Conservation (phyloP, 2,888 invertebrate genomes). For the Hydrotaea cyrtoneurina region DNA sequence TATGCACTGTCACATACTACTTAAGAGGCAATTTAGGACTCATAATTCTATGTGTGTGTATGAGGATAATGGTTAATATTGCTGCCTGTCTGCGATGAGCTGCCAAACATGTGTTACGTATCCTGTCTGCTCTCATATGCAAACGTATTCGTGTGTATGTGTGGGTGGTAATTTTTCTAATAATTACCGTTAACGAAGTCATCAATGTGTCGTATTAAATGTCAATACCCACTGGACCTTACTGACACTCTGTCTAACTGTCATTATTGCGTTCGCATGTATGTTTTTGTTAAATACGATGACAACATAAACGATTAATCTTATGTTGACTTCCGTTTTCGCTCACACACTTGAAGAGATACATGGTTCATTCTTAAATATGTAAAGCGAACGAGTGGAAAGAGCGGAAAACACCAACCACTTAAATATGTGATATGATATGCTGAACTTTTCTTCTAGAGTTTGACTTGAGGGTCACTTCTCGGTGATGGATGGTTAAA, state of each 20-base stretch:
- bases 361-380: too few species aligned
- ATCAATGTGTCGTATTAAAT: constrained; percentile 3
- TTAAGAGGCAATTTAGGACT: constrained; percentile 1
- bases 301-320: background rate
- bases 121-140: too few species aligned
- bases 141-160: background rate
- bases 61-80: background rate
- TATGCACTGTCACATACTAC: background rate
- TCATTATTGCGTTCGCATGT: background rate
- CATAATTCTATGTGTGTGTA: background rate
- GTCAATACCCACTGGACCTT: background rate
- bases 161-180: background rate
- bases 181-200: constrained; percentile 20
- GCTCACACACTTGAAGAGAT: too few species aligned
- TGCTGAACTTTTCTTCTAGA: too few species aligned
- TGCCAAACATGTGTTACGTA: background rate
- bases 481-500: too few species aligned
- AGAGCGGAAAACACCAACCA: too few species aligned
- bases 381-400: too few species aligned
- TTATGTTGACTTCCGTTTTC: background rate
- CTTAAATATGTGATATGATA: too few species aligned
- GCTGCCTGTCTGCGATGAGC: background rate
- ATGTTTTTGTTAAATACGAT: background rate
- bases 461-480: too few species aligned
- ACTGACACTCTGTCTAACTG: background rate